phyloP scores from a whole-genome alignment of 2,113 vertebrate genomes.

The Boulengeromyrus knoepffleri region DNA sequence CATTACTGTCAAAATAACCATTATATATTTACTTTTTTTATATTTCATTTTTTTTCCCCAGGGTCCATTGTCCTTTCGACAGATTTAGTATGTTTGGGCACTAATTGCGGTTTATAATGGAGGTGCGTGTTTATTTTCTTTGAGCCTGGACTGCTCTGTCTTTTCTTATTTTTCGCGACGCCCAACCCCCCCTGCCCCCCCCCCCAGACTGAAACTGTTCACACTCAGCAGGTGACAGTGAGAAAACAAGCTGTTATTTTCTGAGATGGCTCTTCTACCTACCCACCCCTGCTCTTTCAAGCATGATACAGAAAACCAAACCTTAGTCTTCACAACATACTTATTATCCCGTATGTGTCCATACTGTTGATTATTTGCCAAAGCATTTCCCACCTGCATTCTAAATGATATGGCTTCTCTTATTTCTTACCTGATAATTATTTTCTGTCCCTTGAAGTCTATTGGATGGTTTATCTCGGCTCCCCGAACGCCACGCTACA shows the following conservation, averaged over 20 bases:
- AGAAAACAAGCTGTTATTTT: conserved; percentile 38
- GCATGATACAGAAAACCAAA: background rate
- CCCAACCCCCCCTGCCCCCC: background rate
- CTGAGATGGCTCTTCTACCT: conserved; percentile 26
- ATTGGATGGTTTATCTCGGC: background rate
- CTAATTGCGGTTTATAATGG: conserved; percentile 36
- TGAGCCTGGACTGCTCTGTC: background rate
- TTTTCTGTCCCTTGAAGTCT: background rate
- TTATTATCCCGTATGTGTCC: background rate
- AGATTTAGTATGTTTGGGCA: conserved; percentile 25
- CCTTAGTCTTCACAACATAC: background rate
- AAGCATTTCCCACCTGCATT: background rate
- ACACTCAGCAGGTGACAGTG: conserved; percentile 33
- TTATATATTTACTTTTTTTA: conserved; percentile 66
- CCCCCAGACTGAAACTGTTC: conserved; percentile 33
- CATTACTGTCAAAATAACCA: conserved; percentile 72
- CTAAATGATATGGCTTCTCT: background rate
- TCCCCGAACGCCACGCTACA: too few relatives aligned
- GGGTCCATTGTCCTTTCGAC: conserved; percentile 52
- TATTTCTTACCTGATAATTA: background rate
- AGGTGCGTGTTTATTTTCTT: conserved; percentile 17
- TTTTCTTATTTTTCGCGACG: conserved; percentile 9
- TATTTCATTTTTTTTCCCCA: conserved; percentile 56
- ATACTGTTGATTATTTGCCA: background rate
- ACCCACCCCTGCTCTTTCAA: conserved; percentile 17